Conservation (phyloP, 2,797 vertebrate genomes). For the Thripadectes ignobilis region DNA sequence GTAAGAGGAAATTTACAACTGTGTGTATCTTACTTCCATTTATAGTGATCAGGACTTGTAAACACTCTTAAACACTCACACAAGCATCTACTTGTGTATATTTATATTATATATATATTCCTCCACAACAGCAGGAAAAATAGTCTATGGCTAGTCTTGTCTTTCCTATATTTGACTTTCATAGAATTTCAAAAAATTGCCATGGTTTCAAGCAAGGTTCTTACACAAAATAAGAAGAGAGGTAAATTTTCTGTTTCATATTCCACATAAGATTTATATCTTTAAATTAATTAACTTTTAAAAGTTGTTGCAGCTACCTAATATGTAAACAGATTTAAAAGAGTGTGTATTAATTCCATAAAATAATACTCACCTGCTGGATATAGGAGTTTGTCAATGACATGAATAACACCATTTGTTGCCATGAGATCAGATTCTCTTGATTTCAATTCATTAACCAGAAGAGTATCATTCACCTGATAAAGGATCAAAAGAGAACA, state of each 20-base stretch:
- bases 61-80: background rate
- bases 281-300: background rate
- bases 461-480: conserved; percentile 86
- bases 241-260: background rate
- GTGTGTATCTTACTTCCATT: background rate
- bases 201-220: background rate
- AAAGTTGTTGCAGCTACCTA: background rate
- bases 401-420: conserved; percentile 93
- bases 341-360: background rate
- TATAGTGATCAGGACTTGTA: background rate
- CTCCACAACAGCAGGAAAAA: background rate
- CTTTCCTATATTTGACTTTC: background rate
- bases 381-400: conserved; percentile 87
- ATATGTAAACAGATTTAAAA: background rate
- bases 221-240: background rate
- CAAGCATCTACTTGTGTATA: rapidly evolving
- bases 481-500: background rate
- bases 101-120: background rate
- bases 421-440: conserved; percentile 90
- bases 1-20: background rate
- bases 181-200: background rate
- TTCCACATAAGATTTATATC: background rate
- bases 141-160: background rate
- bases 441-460: conserved; percentile 86
- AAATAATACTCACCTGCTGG: conserved; percentile 82